A percentile compares a stretch with the other conserved stretches of the same genome.
phyloP scores from a whole-genome alignment of 2,113 vertebrate species.

The Gymnocephalus cernua region DNA sequence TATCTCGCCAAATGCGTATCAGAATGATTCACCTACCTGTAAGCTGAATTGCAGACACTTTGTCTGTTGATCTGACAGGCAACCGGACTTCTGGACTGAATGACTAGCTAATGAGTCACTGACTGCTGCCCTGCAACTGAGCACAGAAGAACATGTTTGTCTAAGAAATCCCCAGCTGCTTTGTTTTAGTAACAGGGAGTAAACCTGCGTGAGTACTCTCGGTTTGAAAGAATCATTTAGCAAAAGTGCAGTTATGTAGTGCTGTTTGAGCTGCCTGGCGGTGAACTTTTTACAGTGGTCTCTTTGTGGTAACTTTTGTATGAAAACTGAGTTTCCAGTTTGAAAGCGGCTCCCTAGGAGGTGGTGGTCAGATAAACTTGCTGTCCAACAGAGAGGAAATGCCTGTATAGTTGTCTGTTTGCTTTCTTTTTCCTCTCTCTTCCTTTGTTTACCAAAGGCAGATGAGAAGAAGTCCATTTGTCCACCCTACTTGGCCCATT shows the following conservation, averaged over 20 bases:
- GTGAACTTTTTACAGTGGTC: constrained; percentile 18
- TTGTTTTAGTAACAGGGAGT: constrained; percentile 1
- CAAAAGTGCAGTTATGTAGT: constrained; percentile 2
- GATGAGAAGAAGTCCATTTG: constrained; percentile 50
- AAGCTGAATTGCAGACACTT: constrained; percentile 26
- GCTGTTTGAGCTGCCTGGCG: not conserved
- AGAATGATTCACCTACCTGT: constrained; percentile 36
- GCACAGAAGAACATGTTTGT: constrained; percentile 43
- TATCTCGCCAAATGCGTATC: not conserved
- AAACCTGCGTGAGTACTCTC: constrained; percentile 1
- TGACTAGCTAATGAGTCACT: constrained; percentile 66
- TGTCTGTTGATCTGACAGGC: constrained; percentile 29
- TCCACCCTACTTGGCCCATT: constrained; percentile 18
- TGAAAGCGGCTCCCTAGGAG: constrained; percentile 36
- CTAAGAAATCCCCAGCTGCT: constrained; percentile 37
- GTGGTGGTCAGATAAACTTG: constrained; percentile 39
- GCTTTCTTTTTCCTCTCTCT: constrained; percentile 58
- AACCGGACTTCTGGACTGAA: constrained; percentile 43
- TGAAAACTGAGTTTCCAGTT: constrained; percentile 28
- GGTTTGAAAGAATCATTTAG: constrained; percentile 5
- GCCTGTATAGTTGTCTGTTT: constrained; percentile 65
- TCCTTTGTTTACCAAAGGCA: constrained; percentile 60
- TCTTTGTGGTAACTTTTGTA: constrained; percentile 8
- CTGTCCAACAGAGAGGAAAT: constrained; percentile 55
- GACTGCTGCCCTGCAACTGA: constrained; percentile 41